These are phyloP conservation scores for Yponomeuta sedellus DNA, from an alignment of 2,888 invertebrate genomes.

Conservation along the genomic window DNA sequence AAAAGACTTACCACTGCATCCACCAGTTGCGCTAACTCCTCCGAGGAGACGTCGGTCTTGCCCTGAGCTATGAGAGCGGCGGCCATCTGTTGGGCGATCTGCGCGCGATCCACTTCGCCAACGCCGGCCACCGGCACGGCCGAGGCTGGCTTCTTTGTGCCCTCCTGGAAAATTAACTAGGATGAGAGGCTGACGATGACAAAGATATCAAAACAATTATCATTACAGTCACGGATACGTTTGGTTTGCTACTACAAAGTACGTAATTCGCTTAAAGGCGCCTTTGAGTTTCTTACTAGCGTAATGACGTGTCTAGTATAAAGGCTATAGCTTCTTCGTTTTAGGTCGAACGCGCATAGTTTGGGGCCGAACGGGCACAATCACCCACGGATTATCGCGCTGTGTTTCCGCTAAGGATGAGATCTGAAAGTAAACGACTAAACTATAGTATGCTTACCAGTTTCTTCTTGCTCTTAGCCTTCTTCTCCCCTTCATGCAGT, in stretches of 20 bases:
- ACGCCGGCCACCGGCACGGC: conserved; percentile 83
- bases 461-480: conserved; percentile 28
- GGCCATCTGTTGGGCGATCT: conserved; percentile 89
- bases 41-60: conserved; percentile 86
- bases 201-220: too few species aligned
- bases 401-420: neutral
- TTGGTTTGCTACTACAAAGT: too few species aligned
- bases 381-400: too few species aligned
- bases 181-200: too few species aligned
- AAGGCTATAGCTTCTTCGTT: too few species aligned
- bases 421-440: neutral
- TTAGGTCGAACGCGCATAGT: too few species aligned
- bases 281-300: too few species aligned
- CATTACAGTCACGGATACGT: too few species aligned
- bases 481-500: conserved; percentile 79
- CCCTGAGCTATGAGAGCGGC: conserved; percentile 87
- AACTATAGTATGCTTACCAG: neutral
- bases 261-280: too few species aligned
- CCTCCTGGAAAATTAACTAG: neutral
- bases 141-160: conserved; percentile 43
- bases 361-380: too few species aligned
- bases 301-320: too few species aligned
- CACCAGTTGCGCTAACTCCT: conserved; percentile 86
- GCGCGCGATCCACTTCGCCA: conserved; percentile 85
- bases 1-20: conserved; percentile 81